phyloP scores from a whole-genome alignment of 2,797 vertebrate species.

The Accipiter minullus region DNA sequence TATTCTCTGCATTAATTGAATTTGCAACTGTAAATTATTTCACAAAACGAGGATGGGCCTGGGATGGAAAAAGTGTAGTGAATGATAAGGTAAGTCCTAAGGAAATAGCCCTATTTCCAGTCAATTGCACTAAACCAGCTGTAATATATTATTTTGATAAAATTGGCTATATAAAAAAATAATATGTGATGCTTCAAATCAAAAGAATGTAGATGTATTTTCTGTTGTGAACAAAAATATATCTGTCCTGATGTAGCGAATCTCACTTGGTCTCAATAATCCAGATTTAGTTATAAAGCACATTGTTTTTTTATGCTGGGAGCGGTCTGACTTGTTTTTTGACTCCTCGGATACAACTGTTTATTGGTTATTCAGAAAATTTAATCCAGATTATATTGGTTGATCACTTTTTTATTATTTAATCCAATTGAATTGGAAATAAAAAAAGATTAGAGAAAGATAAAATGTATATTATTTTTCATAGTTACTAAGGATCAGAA shows the following conservation, averaged over 20 bases:
- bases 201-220: background rate
- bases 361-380: background rate
- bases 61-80: conserved; percentile 97
- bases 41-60: conserved; percentile 98
- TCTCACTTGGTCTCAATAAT: background rate
- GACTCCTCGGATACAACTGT: background rate
- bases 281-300: background rate
- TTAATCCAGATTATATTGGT: background rate
- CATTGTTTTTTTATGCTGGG: background rate
- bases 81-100: conserved; percentile 90
- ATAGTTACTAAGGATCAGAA: background rate
- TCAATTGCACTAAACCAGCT: background rate
- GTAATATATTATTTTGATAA: background rate
- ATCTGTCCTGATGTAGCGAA: background rate
- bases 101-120: background rate
- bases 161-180: background rate
- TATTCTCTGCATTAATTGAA: conserved; percentile 97
- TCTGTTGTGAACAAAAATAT: background rate
- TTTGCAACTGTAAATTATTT: conserved; percentile 99
- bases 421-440: background rate
- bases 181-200: background rate
- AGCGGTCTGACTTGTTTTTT: background rate
- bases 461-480: background rate
- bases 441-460: background rate
- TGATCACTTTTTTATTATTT: background rate